Percentiles rank a stretch among this genome's conserved stretches.
These are phyloP conservation scores for Todiramphus saurophagus DNA, from an alignment of 2,113 vertebrate species.

Conservation along the genomic window DNA sequence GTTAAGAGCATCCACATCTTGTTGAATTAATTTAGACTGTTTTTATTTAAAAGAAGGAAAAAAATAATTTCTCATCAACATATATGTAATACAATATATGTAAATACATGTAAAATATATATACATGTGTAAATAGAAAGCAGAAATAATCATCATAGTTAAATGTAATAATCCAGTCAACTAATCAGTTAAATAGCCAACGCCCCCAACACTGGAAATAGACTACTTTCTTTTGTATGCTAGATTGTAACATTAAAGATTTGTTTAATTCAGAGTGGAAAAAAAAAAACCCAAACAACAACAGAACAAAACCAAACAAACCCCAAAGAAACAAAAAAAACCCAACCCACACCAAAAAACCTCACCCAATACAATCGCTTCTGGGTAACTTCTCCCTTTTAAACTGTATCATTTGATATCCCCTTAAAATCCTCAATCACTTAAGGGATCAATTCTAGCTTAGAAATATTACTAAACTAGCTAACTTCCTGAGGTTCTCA, in stretches of 20 bases:
- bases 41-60: not conserved
- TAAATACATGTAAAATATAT: not conserved
- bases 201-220: not conserved
- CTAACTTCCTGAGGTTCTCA: not conserved
- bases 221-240: not conserved
- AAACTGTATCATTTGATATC: not conserved
- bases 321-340: no score
- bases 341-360: no score
- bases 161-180: not conserved
- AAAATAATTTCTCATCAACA: not conserved
- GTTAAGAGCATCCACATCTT: slow-evolving; percentile 85
- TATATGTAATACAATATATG: no score
- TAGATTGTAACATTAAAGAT: not conserved
- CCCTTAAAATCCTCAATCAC: not conserved
- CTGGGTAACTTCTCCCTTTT: not conserved
- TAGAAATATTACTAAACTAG: not conserved
- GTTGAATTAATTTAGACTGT: slow-evolving; percentile 84
- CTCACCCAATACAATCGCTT: not conserved
- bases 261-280: not conserved
- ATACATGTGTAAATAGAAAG: not conserved
- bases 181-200: not conserved
- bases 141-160: not conserved
- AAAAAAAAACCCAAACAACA: not conserved
- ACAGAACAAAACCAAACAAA: no score
- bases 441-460: not conserved